Percentiles rank a stretch among this genome's conserved stretches.
phyloP scores from a whole-genome alignment of 2,113 vertebrate species.

The Galbula dea region DNA sequence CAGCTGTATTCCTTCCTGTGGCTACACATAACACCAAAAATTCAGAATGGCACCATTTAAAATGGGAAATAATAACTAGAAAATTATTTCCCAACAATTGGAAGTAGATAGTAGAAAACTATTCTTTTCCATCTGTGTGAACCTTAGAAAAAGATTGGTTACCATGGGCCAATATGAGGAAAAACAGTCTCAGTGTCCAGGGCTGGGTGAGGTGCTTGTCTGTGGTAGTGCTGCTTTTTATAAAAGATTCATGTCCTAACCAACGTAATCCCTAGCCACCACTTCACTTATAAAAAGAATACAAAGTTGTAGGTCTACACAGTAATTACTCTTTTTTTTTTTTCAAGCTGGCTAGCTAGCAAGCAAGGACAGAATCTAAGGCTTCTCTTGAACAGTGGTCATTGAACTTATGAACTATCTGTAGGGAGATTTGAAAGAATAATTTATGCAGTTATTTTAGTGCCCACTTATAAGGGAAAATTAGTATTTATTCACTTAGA shows the following conservation, averaged over 20 bases:
- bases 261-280: background rate
- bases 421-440: background rate
- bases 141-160: background rate
- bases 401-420: background rate
- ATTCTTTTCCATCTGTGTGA: background rate
- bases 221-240: background rate
- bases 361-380: background rate
- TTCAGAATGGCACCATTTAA: background rate
- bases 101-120: background rate
- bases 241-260: background rate
- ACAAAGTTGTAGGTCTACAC: background rate
- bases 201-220: background rate
- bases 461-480: background rate
- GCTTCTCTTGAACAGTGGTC: background rate
- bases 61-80: background rate
- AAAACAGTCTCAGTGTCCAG: background rate
- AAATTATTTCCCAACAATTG: background rate
- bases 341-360: background rate
- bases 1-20: background rate
- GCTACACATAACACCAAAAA: background rate
- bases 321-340: background rate
- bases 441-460: background rate
- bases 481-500: background rate
- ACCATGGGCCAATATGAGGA: background rate
- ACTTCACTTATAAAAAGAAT: background rate